phyloP scores from a whole-genome alignment of 2,113 vertebrate species.

The Sigmodon hispidus region DNA sequence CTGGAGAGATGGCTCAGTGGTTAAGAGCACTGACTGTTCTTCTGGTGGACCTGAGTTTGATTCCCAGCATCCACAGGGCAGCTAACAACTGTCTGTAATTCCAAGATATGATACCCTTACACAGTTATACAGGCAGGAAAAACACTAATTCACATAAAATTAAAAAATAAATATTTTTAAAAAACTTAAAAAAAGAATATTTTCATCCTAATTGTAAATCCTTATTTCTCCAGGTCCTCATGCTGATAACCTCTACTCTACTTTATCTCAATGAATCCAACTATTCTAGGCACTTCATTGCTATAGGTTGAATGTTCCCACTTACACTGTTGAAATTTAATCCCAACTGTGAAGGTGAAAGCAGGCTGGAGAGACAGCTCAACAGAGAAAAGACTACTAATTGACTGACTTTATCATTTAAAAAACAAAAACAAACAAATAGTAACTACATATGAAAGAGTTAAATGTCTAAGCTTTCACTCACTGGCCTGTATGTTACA shows the following conservation, averaged over 20 bases:
- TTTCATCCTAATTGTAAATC: neutral
- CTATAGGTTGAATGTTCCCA: neutral
- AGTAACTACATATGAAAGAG: neutral
- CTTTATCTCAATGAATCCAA: neutral
- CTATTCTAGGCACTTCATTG: neutral
- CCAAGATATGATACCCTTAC: too few relatives aligned
- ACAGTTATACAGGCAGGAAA: too few relatives aligned
- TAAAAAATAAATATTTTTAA: too few relatives aligned
- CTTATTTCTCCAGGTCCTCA: neutral
- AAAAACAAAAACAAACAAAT: neutral
- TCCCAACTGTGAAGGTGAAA: neutral
- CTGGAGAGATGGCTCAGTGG: too few relatives aligned
- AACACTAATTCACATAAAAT: too few relatives aligned
- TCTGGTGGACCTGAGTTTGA: too few relatives aligned
- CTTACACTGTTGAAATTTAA: neutral
- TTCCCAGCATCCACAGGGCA: too few relatives aligned
- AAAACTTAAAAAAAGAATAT: too few relatives aligned
- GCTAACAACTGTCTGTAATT: too few relatives aligned
- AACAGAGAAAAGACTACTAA: neutral
- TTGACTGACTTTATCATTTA: neutral
- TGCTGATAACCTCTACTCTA: neutral
- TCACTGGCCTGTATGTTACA: neutral
- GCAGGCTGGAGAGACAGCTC: neutral
- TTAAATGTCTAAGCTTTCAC: neutral
- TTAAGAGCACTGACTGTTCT: too few relatives aligned